Evolutionary conservation across 2,113 vertebrate species (phyloP), one percentile per base, ranked within the genome.

Genomic region (Lichenostomus cassidix): DNA sequence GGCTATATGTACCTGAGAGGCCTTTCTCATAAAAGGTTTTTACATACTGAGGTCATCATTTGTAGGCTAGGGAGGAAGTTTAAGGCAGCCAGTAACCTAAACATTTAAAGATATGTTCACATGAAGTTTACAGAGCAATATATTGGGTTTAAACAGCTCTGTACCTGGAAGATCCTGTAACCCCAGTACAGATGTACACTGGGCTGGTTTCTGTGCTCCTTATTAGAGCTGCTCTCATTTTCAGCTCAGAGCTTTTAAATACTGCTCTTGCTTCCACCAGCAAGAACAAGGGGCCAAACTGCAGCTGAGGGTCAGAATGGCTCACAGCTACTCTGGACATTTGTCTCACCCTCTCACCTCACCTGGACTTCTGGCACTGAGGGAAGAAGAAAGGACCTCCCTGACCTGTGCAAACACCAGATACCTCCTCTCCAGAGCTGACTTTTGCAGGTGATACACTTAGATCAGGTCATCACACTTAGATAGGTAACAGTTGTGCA

Each of bases 161-260:
- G 15, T 33, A 17, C 19, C 15, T 31, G 20, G 68, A 60, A 67
- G 42, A 6, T 31, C 20, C 64, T 71, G 10, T 39, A 44, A 58
- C 1, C 15, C 27, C 49, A 64, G 21, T 11, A 13, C 2, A 7
- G 50, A 29, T 1, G 1, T 18, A 5, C 15, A n/a, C 7, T 56
- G 22, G 23, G 11, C 14, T 73, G 42, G 4, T 44, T 77, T 53
- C 53, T 77, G 37, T 8, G 25, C 7, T n/a, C 15, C 29, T 58
- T 47, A 3, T 16, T 13, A 56, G 74, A 71, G 7, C 11, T 53
- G 37, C 13, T 73, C 31, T 73, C n/a, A 28, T 67, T 67, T 76
- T 52, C 35, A 44, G 19, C 37, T 71, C 47, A 76, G 67, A 60
- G 46, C 23, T 71, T 42, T 80, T 37, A 67, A 23, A n/a, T 16